Percentiles rank a stretch among this genome's conserved stretches.
Conservation (phyloP, 1,140 invertebrate genomes). For the Drosophila neocordata region DNA sequence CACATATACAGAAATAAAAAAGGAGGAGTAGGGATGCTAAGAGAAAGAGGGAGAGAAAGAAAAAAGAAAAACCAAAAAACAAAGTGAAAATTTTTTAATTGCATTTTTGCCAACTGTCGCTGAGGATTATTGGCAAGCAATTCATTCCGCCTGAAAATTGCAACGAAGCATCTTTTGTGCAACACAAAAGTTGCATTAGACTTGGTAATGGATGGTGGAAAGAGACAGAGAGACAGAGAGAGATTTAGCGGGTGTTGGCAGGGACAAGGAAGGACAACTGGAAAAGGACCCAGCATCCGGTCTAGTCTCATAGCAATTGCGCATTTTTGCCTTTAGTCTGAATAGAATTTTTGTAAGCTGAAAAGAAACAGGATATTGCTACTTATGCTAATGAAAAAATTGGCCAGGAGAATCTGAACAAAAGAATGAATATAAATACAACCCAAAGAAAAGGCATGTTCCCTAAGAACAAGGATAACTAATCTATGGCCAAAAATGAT, state of each 20-base stretch:
- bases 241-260: background rate
- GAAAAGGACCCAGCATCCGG: constrained; percentile 3
- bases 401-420: background rate
- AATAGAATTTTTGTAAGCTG: constrained; percentile 21
- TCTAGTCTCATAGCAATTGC: constrained; percentile 26
- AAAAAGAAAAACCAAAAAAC: constrained; percentile 29
- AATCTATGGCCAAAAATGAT: constrained; percentile 10
- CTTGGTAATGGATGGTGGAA: constrained; percentile 5
- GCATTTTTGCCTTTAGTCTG: background rate
- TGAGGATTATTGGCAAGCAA: constrained; percentile 78
- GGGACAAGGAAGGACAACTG: background rate
- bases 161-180: constrained; percentile 64
- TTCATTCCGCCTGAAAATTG: constrained; percentile 74
- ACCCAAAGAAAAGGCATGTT: constrained; percentile 4
- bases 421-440: background rate
- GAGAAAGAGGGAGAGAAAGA: background rate
- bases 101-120: constrained; percentile 80
- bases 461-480: background rate
- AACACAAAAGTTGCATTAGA: constrained; percentile 73
- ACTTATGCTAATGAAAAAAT: constrained; percentile 57
- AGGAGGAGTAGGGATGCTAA: background rate
- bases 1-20: constrained; percentile 21
- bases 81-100: constrained; percentile 81
- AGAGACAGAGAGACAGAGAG: no score
- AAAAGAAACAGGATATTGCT: constrained; percentile 45